Conservation (phyloP, 2,888 invertebrate genomes). For the Clistopyga incitator region DNA sequence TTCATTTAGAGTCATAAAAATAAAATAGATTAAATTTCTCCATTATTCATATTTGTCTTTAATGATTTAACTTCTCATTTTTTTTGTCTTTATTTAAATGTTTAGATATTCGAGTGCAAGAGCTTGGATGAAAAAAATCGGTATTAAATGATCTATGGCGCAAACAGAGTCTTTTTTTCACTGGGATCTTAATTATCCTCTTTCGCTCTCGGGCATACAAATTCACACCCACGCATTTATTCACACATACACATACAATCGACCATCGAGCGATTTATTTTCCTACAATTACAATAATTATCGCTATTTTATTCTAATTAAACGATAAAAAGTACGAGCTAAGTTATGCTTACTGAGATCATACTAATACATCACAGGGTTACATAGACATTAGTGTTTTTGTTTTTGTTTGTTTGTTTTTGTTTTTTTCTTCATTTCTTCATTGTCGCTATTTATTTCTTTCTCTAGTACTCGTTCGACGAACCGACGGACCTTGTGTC, state of each 20-base stretch:
- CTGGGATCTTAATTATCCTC: constrained; percentile 68
- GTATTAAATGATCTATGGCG: not conserved
- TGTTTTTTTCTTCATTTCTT: constrained; percentile 64
- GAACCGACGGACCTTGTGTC: constrained; percentile 37
- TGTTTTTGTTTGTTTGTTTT: too few relatives aligned
- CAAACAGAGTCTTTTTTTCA: constrained; percentile 68
- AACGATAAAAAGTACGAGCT: constrained; percentile 80
- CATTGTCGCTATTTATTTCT: constrained; percentile 65
- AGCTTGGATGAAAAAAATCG: not conserved
- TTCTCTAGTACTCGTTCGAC: constrained; percentile 52
- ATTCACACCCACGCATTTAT: constrained; percentile 48
- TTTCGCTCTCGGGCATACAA: constrained; percentile 41
- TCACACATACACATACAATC: constrained; percentile 42
- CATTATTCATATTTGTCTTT: not conserved
- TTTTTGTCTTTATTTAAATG: not conserved
- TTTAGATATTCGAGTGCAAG: not conserved
- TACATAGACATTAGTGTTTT: constrained; percentile 82
- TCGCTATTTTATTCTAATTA: constrained; percentile 70
- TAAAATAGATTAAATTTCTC: not conserved
- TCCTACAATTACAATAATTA: constrained; percentile 18
- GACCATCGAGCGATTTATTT: constrained; percentile 48
- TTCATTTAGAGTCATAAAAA: not conserved
- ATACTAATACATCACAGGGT: constrained; percentile 85
- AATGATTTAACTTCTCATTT: not conserved
- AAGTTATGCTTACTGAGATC: constrained; percentile 84